Evolutionary conservation across 2,113 vertebrate genomes (phyloP).

Genomic region (Pterocles orientalis): DNA sequence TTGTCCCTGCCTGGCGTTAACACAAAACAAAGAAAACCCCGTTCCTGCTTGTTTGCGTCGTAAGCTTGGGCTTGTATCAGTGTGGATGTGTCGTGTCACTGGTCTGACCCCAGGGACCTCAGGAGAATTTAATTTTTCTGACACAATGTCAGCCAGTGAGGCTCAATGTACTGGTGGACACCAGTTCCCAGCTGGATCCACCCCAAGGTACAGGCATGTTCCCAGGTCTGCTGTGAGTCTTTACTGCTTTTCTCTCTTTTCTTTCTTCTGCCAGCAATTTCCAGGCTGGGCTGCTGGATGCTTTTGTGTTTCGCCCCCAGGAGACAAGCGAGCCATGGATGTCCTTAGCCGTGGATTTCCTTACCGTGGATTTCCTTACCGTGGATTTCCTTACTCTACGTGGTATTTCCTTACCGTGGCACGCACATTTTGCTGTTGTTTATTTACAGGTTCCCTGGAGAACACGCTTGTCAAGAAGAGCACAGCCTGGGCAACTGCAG

Average conservation of each 20-base stretch:
- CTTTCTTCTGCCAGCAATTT: conserved; percentile 1
- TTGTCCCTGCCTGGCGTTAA: neutral
- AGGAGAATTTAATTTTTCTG: neutral
- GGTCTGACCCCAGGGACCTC: neutral
- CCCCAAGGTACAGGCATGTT: neutral
- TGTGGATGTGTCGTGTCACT: neutral
- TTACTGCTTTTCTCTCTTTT: neutral
- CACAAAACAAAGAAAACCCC: neutral
- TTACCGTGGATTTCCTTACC: neutral
- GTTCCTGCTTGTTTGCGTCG: neutral
- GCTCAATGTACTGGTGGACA: neutral
- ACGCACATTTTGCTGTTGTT: neutral
- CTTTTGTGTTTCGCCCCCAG: neutral
- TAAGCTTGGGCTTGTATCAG: neutral
- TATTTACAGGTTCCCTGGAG: neutral
- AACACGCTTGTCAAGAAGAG: neutral
- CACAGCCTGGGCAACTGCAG: neutral
- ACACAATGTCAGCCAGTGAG: neutral
- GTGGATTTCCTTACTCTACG: conserved; percentile 34
- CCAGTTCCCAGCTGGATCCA: neutral
- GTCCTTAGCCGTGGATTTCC: neutral
- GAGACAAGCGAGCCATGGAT: conserved; percentile 5
- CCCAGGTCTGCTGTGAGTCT: neutral
- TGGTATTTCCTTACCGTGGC: neutral
- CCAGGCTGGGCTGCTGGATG: neutral